A percentile compares a stretch with the other conserved stretches of the same genome.
phyloP scores from a whole-genome alignment of 2,113 vertebrate genomes.

The Leptosomus discolor region DNA sequence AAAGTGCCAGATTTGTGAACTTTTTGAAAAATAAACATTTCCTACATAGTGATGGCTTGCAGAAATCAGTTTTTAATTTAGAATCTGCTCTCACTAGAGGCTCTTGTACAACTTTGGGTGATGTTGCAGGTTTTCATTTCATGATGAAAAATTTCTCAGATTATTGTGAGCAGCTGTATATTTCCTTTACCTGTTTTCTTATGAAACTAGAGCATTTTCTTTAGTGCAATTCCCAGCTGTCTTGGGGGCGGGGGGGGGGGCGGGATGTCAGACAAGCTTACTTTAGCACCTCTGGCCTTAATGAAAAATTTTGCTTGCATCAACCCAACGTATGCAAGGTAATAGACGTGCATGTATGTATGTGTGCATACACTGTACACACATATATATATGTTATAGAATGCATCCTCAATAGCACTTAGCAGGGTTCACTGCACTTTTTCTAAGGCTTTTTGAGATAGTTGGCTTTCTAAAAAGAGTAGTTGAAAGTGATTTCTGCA shows the following conservation, averaged over 20 bases:
- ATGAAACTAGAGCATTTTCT: not conserved
- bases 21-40: not conserved
- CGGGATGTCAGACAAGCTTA: not conserved
- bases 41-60: constrained; percentile 35
- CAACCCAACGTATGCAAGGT: not conserved
- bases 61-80: constrained; percentile 51
- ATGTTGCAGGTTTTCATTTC: not conserved
- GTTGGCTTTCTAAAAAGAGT: not conserved
- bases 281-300: constrained; percentile 54
- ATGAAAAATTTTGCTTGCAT: constrained; percentile 9
- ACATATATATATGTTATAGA: not conserved
- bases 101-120: not conserved
- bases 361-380: not conserved
- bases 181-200: not conserved
- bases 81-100: not conserved
- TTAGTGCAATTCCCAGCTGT: not conserved
- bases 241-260: not conserved
- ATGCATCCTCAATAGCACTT: not conserved
- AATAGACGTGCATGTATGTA: not conserved
- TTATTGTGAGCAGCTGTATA: not conserved
- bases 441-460: constrained; percentile 1
- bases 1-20: constrained; percentile 28
- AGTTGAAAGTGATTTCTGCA: constrained; percentile 49
- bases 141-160: not conserved
- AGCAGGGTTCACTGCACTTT: not conserved